phyloP scores from a whole-genome alignment of 2,113 vertebrate species.

The Poeciliopsis turrubarensis region DNA sequence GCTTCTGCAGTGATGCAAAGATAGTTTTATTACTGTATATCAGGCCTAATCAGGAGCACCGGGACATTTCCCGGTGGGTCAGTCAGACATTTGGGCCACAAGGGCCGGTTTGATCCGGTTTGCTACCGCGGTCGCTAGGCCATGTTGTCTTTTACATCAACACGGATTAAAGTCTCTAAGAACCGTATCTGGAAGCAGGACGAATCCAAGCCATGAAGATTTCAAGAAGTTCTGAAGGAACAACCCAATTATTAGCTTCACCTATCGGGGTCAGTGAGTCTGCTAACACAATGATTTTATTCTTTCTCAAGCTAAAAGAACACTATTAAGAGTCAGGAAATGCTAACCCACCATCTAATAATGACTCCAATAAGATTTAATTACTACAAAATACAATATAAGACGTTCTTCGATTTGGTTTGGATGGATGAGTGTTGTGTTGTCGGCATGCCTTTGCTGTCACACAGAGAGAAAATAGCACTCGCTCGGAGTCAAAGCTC shows the following conservation, averaged over 20 bases:
- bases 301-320: conserved; percentile 8
- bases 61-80: too few species aligned
- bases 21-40: too few species aligned
- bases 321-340: conserved; percentile 29
- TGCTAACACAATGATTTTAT: background rate
- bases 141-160: background rate
- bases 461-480: conserved; percentile 49
- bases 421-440: conserved; percentile 34
- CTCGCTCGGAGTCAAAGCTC: conserved; percentile 17
- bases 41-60: too few species aligned
- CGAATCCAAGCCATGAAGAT: background rate
- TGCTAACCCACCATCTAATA: conserved; percentile 45
- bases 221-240: background rate
- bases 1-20: too few species aligned
- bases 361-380: conserved; percentile 44
- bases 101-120: too few species aligned
- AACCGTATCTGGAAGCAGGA: background rate
- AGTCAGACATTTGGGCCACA: too few species aligned
- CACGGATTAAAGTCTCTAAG: background rate
- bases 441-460: conserved; percentile 14
- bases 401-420: conserved; percentile 26
- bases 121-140: too few species aligned
- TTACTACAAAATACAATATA: conserved; percentile 43
- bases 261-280: background rate
- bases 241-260: background rate